These are phyloP conservation scores for Penaeus chinensis DNA, from an alignment of 1,140 invertebrate genomes.

Conservation along the genomic window DNA sequence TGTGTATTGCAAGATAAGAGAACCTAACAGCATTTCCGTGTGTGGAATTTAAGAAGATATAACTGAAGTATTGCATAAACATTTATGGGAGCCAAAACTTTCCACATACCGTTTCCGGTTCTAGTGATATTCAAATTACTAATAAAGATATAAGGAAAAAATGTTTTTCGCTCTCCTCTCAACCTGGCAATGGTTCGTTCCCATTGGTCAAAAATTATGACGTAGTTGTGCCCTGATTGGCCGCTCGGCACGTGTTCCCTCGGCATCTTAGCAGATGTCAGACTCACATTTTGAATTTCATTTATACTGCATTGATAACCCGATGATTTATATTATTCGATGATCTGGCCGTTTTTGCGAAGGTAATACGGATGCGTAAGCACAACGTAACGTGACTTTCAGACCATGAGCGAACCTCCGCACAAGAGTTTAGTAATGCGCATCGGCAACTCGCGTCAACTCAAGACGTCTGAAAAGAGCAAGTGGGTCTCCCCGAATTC, in stretches of 20 bases:
- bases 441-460: conserved; percentile 41
- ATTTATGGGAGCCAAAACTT: too few species aligned
- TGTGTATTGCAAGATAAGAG: too few species aligned
- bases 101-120: too few species aligned
- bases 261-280: neutral
- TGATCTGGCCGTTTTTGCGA: neutral
- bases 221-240: conserved; percentile 35
- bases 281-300: neutral
- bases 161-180: neutral
- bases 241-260: conserved; percentile 53
- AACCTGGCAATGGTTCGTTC: neutral
- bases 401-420: too few species aligned
- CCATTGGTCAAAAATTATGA: conserved; percentile 47
- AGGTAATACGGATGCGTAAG: neutral
- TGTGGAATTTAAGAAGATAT: too few species aligned
- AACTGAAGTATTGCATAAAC: too few species aligned
- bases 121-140: neutral
- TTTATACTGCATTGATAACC: neutral
- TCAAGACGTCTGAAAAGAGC: conserved; percentile 38
- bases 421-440: neutral
- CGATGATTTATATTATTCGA: neutral
- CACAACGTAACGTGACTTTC: neutral
- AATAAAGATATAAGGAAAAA: neutral
- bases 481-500: conserved; percentile 38
- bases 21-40: too few species aligned